Percentiles rank a stretch among this genome's conserved stretches.
These are phyloP conservation scores for Stichodactyla helianthus DNA, from an alignment of 64 coral and sea anemone species.

Conservation along the genomic window DNA sequence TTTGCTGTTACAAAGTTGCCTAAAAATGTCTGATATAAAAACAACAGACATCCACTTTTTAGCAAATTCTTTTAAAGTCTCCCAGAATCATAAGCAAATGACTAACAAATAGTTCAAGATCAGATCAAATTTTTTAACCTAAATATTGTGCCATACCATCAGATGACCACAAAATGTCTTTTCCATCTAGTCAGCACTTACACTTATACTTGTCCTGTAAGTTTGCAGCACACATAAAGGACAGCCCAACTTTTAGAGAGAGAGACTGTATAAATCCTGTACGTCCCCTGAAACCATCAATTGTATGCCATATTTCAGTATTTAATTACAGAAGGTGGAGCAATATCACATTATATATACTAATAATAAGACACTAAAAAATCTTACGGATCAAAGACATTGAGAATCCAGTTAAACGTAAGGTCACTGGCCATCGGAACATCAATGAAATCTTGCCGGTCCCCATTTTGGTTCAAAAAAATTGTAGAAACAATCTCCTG, in stretches of 20 bases:
- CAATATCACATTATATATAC: background rate
- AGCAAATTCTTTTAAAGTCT: background rate
- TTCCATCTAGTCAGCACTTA: constrained; percentile 28
- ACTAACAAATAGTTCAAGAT: too few species aligned
- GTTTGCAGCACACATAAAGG: constrained; percentile 71
- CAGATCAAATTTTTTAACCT: background rate
- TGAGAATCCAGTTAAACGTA: constrained; percentile 82
- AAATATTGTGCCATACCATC: background rate
- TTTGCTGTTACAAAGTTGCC: constrained; percentile 65
- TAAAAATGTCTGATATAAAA: constrained; percentile 61
- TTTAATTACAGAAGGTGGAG: background rate
- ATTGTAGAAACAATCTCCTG: constrained; percentile 53
- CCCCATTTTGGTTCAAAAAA: constrained; percentile 77
- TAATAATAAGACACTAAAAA: background rate
- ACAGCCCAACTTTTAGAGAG: constrained; percentile 71
- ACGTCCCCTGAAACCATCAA: constrained; percentile 31
- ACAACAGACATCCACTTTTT: background rate
- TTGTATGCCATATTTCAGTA: too few species aligned
- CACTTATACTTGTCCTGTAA: constrained; percentile 91
- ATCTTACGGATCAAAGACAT: constrained; percentile 95
- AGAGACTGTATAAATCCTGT: constrained; percentile 68
- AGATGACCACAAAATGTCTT: background rate
- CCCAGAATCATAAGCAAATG: too few species aligned
- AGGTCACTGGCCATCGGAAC: constrained; percentile 80
- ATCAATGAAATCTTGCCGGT: constrained; percentile 36